Evolutionary conservation across 2,113 vertebrate genomes (phyloP).

Genomic region (cat (Felis catus)): DNA sequence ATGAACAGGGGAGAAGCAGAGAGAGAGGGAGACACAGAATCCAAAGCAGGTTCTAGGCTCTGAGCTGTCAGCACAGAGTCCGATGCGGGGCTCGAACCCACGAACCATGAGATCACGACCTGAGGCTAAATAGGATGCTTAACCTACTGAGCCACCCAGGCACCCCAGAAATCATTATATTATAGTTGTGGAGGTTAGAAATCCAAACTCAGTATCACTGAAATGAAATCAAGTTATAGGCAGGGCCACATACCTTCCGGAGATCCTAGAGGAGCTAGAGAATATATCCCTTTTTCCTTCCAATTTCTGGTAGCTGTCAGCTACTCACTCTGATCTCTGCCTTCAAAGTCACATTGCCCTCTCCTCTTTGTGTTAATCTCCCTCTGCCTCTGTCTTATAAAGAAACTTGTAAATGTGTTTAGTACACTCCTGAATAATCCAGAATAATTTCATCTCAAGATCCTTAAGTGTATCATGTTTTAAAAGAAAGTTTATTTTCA

Average conservation of each 20-base stretch:
- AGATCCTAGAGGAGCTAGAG: fast-evolving
- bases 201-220: neutral
- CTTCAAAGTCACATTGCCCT: neutral
- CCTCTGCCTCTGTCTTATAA: neutral
- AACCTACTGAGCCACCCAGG: too few species aligned
- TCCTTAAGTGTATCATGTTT: neutral
- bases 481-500: neutral
- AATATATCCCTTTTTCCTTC: neutral
- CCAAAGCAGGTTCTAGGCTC: too few species aligned
- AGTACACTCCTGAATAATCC: neutral
- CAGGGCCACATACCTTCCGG: fast-evolving
- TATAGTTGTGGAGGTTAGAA: neutral
- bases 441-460: neutral
- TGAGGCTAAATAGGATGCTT: too few species aligned
- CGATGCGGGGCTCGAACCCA: too few species aligned
- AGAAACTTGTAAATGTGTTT: neutral
- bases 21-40: too few species aligned
- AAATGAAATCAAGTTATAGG: neutral
- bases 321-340: neutral
- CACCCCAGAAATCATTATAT: neutral
- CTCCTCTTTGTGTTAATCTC: neutral
- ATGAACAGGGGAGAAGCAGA: too few species aligned
- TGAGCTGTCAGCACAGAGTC: too few species aligned
- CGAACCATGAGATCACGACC: too few species aligned
- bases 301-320: fast-evolving